Percentiles rank a stretch among this genome's conserved stretches.
phyloP scores from a whole-genome alignment of 37 sponge, comb jelly and placozoan genomes.

The Hexactinellida sp. region DNA sequence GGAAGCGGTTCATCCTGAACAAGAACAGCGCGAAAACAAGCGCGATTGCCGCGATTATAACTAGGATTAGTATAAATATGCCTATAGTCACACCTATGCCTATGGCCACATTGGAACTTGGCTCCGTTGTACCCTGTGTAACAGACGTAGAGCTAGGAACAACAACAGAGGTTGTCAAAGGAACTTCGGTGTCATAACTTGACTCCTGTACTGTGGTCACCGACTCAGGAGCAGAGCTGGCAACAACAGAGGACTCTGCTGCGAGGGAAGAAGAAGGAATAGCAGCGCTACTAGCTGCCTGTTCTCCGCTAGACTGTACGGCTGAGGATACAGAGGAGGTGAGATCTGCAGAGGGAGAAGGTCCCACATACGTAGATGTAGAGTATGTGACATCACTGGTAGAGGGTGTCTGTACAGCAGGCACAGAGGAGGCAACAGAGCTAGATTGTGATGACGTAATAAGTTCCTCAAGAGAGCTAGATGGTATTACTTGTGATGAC shows the following conservation, averaged over 20 bases:
- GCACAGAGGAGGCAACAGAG: neutral
- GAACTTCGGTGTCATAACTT: no score
- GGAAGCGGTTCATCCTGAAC: neutral
- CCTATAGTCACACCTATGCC: neutral
- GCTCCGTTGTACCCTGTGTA: neutral
- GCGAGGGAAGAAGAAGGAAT: no score
- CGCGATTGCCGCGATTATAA: neutral
- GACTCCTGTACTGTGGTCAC: no score
- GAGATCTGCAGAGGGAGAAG: neutral
- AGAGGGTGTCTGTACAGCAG: no score
- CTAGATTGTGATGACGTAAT: neutral
- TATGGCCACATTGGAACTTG: neutral
- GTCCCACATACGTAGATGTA: no score
- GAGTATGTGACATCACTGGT: neutral
- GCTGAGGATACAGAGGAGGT: neutral
- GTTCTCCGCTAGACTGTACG: neutral
- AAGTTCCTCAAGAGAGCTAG: neutral
- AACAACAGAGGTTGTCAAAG: neutral
- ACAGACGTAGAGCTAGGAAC: neutral
- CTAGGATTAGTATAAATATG: neutral
- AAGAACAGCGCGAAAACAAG: neutral
- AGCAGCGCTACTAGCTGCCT: neutral
- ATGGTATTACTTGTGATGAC: neutral
- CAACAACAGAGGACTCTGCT: no score
- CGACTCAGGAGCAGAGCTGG: neutral